Evolutionary conservation across 2,888 invertebrate species (phyloP).

Genomic region (Protophormia terraenovae): DNA sequence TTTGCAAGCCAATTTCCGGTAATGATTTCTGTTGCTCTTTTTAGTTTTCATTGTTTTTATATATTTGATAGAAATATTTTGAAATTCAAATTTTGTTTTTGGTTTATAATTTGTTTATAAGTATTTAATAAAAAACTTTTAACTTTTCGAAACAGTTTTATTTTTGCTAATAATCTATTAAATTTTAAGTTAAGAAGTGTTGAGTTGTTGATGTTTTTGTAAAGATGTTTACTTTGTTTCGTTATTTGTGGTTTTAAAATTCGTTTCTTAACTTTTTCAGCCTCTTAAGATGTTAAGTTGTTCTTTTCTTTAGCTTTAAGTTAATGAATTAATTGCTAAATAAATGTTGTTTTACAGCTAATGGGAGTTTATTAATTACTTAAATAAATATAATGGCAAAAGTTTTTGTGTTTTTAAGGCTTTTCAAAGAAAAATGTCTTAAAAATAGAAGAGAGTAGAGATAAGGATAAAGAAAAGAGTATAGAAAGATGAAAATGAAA

Average conservation of each 20-base stretch:
- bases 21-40: slow-evolving; percentile 11
- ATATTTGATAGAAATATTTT: not conserved
- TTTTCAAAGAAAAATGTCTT: no score
- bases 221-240: not conserved
- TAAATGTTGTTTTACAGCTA: not conserved
- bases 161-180: not conserved
- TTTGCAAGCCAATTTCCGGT: slow-evolving; percentile 60
- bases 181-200: not conserved
- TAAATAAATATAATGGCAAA: slow-evolving; percentile 27
- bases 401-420: not conserved
- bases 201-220: not conserved
- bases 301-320: slow-evolving; percentile 9
- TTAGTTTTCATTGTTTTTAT: not conserved
- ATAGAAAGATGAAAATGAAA: not conserved
- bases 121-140: no score
- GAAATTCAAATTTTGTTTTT: slow-evolving; percentile 21
- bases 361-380: slow-evolving; percentile 11
- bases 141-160: not conserved
- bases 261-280: not conserved
- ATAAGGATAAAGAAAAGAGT: no score
- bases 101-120: no score
- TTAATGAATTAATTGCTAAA: not conserved
- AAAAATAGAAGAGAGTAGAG: no score
- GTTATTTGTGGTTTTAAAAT: not conserved
- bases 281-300: not conserved